A percentile compares a stretch with the other conserved stretches of the same genome.
phyloP scores from a whole-genome alignment of 2,113 vertebrate genomes.

The Nothocercus nigrocapillus region DNA sequence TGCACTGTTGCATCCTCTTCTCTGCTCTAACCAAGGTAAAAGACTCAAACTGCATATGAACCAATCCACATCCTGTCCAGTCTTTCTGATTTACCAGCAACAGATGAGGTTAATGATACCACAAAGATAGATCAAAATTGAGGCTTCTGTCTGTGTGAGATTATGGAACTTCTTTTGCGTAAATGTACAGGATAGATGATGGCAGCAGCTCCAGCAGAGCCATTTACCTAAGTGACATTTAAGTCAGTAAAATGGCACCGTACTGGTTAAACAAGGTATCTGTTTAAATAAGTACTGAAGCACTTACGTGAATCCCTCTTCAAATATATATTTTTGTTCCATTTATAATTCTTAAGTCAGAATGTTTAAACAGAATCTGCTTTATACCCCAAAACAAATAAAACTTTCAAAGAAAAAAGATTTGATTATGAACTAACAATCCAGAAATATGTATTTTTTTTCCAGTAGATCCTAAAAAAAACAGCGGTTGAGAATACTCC shows the following conservation, averaged over 20 bases:
- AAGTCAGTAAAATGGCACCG: background rate
- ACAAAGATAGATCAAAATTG: background rate
- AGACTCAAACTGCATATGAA: background rate
- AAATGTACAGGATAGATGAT: background rate
- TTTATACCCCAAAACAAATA: background rate
- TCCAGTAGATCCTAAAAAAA: background rate
- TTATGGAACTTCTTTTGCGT: background rate
- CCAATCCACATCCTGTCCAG: background rate
- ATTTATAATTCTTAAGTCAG: background rate
- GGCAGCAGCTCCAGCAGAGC: background rate
- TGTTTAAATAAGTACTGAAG: background rate
- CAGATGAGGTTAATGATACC: background rate
- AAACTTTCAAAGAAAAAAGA: background rate
- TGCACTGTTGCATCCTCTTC: background rate
- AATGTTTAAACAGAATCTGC: background rate
- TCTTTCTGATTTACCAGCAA: background rate
- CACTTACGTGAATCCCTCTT: background rate
- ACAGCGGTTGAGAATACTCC: background rate
- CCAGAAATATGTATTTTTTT: background rate
- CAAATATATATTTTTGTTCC: background rate
- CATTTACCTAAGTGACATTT: background rate
- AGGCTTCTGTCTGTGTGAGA: fast-evolving
- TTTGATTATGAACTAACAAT: background rate
- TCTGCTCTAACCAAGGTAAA: background rate
- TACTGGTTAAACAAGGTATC: background rate